Evolutionary conservation across 2,797 vertebrate genomes (phyloP).

Genomic region (Podarcis lilfordi): DNA sequence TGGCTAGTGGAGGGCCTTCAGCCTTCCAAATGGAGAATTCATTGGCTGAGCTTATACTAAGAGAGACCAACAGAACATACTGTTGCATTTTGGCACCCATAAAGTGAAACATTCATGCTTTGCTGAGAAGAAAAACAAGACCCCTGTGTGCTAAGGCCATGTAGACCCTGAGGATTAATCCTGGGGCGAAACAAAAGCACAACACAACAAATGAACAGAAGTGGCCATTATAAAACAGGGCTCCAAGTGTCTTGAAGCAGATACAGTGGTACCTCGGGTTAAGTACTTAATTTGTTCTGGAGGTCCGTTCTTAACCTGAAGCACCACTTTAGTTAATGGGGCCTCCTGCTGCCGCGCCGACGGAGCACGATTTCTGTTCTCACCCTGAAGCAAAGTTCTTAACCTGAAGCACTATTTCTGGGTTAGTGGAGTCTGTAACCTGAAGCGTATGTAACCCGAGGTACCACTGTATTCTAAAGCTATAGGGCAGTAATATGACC

Average conservation of each 20-base stretch:
- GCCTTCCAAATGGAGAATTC: neutral
- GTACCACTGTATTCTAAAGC: neutral
- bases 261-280: no score
- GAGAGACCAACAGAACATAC: constrained; percentile 14
- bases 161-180: neutral
- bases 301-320: no score
- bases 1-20: accelerated
- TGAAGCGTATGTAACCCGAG: no score
- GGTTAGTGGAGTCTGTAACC: no score
- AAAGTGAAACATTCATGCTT: constrained; percentile 3
- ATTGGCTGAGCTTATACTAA: constrained; percentile 5
- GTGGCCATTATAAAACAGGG: neutral
- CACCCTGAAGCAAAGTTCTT: no score
- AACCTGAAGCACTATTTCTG: no score
- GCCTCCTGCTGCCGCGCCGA: no score
- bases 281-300: no score
- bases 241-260: neutral
- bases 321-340: no score
- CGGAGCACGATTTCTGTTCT: no score
- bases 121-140: neutral
- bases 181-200: neutral
- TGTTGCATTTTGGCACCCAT: constrained; percentile 37
- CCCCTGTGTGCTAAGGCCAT: neutral
- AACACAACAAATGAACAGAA: neutral
- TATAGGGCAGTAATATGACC: neutral